Evolutionary conservation across 2,113 vertebrate genomes (phyloP).

Genomic region (Etia nguti): DNA sequence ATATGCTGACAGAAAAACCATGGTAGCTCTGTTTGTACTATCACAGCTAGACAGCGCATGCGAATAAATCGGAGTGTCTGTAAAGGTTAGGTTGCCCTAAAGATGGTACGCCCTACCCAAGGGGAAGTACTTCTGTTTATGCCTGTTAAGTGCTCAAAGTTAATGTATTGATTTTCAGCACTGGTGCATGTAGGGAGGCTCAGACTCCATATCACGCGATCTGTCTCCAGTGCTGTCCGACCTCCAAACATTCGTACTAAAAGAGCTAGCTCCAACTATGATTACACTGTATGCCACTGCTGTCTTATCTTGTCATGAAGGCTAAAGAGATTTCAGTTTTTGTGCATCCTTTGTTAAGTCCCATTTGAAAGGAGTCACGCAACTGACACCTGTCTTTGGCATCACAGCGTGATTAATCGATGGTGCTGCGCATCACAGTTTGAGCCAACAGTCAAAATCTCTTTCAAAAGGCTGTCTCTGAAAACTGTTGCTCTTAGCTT

Average conservation of each 20-base stretch:
- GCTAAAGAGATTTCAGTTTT: neutral
- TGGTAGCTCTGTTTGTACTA: fast-evolving
- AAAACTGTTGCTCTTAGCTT: neutral
- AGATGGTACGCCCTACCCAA: neutral
- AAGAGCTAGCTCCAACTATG: neutral
- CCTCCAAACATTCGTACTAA: fast-evolving
- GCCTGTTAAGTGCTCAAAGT: neutral
- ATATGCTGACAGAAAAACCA: neutral
- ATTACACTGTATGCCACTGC: neutral
- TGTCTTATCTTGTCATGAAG: neutral
- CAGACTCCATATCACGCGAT: neutral
- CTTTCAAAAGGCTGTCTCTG: neutral
- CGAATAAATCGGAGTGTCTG: neutral
- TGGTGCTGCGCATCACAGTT: neutral
- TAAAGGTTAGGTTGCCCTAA: neutral
- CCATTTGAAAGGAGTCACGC: neutral
- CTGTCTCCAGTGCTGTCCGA: neutral
- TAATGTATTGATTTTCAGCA: neutral
- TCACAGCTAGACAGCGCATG: neutral
- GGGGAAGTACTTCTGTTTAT: neutral
- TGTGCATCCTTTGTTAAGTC: neutral
- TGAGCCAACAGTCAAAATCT: neutral
- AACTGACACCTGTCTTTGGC: neutral
- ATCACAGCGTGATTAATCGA: neutral
- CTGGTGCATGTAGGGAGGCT: neutral